Conservation (phyloP, 2,888 invertebrate genomes). For the Halictus quadricinctus region DNA sequence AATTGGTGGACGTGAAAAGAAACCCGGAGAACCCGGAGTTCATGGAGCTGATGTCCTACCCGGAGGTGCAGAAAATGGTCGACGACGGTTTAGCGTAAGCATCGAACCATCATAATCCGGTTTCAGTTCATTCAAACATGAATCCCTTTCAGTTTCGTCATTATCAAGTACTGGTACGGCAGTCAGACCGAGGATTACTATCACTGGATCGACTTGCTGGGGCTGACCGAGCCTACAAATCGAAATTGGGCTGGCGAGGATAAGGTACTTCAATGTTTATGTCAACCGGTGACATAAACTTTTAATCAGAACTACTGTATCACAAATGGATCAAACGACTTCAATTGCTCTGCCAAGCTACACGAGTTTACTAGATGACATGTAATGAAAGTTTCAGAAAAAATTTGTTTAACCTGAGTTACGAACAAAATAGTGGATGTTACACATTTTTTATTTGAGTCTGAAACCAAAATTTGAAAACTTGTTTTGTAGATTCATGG, state of each 20-base stretch:
- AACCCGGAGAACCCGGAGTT: slow-evolving; percentile 90
- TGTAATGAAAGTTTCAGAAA: too few relatives aligned
- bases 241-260: slow-evolving; percentile 89
- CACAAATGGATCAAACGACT: too few relatives aligned
- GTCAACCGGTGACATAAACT: too few relatives aligned
- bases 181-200: slow-evolving; percentile 89
- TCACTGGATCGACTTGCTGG: slow-evolving; percentile 88
- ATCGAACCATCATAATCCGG: not conserved
- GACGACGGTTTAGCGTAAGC: slow-evolving; percentile 91
- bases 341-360: too few relatives aligned
- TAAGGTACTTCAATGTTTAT: slow-evolving; percentile 75
- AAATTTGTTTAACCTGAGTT: too few relatives aligned
- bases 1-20: slow-evolving; percentile 90
- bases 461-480: too few relatives aligned
- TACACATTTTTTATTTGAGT: too few relatives aligned
- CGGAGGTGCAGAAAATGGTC: slow-evolving; percentile 89
- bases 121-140: not conserved
- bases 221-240: slow-evolving; percentile 88
- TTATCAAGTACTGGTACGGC: slow-evolving; percentile 90
- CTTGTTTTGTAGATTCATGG: too few relatives aligned
- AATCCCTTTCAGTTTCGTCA: slow-evolving; percentile 86
- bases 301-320: too few relatives aligned
- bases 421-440: too few relatives aligned
- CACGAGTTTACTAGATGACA: too few relatives aligned
- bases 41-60: slow-evolving; percentile 86